Base-by-base conservation (phyloP, 1,140 invertebrate species). In the Carposina sasakii region DNA sequence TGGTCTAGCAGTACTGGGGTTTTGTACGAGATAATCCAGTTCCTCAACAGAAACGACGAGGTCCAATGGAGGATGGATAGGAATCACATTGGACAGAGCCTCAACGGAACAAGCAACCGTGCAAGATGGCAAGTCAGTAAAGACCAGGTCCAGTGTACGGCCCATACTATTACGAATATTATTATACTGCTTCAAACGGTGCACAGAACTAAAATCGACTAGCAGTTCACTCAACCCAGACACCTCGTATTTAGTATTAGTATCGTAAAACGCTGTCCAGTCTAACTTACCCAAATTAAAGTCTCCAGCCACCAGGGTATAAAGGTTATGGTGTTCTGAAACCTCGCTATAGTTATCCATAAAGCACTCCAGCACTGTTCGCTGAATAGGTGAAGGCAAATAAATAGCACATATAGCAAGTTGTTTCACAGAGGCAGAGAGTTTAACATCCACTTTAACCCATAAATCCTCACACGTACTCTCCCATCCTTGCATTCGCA, bases 381-480 rank as follows among this genome's bases (percentile, higher is more conserved):
- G 6, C 12, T 28, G 6, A 6, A 28, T 12, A 28, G 43, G 43
- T 13, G 43, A 10, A 8, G 19, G 43, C 8, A 45, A 15, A 24
- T 45, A 45, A 13, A 45, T 30, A 8, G 28, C 43, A 12, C 43
- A 45, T 6, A 45, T 12, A 22, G 12, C 30, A 22, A 33, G 12
- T 22, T 19, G 15, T 33, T 3, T 23, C 6, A 2, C 10, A 12
- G 15, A 12, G 17, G 17, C 19, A 10, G 30, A 20, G 17, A 21
- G 8, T 46, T 12, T 21, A 24, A 34, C 5, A 9, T 36, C 33
- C 23, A 46, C 3, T 23, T 15, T 12, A 6, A 73, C n/a, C 45
- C 21, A 44, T 40, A 37, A 36, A 73, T 46, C 44, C 21, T 46
- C 44, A 21, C 19, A 34, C 3, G n/a, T 23, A 36, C 44, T 46